phyloP scores from a whole-genome alignment of 2,888 invertebrate species.

The Exephanes ischioxanthus region DNA sequence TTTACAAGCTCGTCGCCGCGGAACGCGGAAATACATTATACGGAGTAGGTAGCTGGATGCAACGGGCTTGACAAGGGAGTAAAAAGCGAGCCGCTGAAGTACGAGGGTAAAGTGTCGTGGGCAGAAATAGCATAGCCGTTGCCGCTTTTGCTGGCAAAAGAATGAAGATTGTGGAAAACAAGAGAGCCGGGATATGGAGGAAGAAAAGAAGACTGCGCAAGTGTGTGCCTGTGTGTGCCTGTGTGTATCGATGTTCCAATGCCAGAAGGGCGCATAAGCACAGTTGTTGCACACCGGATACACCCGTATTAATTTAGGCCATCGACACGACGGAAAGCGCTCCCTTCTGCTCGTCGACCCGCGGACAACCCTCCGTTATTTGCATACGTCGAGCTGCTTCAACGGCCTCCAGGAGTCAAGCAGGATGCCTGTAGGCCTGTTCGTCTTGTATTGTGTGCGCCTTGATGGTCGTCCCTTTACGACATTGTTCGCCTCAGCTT shows the following conservation, averaged over 20 bases:
- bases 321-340: conserved; percentile 40
- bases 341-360: conserved; percentile 75
- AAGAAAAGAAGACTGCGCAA: conserved; percentile 23
- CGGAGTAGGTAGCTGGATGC: conserved; percentile 75
- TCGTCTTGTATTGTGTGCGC: not conserved
- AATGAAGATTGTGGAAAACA: conserved; percentile 55
- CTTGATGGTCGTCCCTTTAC: not conserved
- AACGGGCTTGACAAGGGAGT: conserved; percentile 4
- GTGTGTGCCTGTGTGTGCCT: not conserved
- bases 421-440: conserved; percentile 68
- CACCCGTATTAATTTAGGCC: not conserved
- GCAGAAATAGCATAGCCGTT: conserved; percentile 1
- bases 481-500: conserved; percentile 2
- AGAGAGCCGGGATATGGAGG: conserved; percentile 28
- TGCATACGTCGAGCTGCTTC: conserved; percentile 80
- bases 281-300: not conserved
- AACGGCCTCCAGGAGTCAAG: conserved; percentile 75
- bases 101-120: conserved; percentile 30
- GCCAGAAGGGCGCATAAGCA: too few relatives aligned
- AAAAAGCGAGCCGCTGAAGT: conserved; percentile 57
- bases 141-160: conserved; percentile 21
- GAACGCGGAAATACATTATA: conserved; percentile 76
- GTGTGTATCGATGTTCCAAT: not conserved
- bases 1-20: not conserved
- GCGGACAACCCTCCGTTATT: conserved; percentile 77